Evolutionary conservation across 2,797 vertebrate genomes (phyloP).

Genomic region (Eulemur coronatus): DNA sequence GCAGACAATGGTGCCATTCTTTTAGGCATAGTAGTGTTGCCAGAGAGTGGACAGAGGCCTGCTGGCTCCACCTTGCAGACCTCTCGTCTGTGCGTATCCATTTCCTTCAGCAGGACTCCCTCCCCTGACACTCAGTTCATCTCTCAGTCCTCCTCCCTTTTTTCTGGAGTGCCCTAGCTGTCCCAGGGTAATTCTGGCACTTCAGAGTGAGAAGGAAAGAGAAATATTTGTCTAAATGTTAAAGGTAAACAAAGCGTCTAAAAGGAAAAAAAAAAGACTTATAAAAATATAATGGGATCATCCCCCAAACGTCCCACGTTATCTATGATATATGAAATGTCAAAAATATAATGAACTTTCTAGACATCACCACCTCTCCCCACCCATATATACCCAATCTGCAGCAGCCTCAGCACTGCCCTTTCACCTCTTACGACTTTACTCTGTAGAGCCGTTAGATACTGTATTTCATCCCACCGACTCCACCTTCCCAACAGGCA

Average conservation of each 20-base stretch:
- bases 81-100: background rate
- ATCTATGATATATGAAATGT: constrained; percentile 82
- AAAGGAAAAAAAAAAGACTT: constrained; percentile 72
- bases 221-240: constrained; percentile 44
- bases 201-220: constrained; percentile 59
- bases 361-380: constrained; percentile 41
- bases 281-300: constrained; percentile 85
- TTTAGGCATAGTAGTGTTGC: background rate
- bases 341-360: constrained; percentile 82
- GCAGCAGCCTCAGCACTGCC: background rate
- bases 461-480: background rate
- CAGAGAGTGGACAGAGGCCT: background rate
- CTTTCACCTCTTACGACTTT: constrained; percentile 50
- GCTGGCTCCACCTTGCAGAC: background rate
- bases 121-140: background rate
- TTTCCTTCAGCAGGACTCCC: background rate
- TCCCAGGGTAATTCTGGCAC: background rate
- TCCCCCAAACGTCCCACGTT: constrained; percentile 67
- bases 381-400: background rate
- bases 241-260: constrained; percentile 85
- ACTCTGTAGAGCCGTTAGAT: background rate
- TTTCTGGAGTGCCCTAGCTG: background rate
- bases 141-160: background rate
- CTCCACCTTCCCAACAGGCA: constrained; percentile 27
- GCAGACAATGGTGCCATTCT: background rate